phyloP scores from a whole-genome alignment of 2,797 vertebrate genomes.

The Setipinna tenuifilis region DNA sequence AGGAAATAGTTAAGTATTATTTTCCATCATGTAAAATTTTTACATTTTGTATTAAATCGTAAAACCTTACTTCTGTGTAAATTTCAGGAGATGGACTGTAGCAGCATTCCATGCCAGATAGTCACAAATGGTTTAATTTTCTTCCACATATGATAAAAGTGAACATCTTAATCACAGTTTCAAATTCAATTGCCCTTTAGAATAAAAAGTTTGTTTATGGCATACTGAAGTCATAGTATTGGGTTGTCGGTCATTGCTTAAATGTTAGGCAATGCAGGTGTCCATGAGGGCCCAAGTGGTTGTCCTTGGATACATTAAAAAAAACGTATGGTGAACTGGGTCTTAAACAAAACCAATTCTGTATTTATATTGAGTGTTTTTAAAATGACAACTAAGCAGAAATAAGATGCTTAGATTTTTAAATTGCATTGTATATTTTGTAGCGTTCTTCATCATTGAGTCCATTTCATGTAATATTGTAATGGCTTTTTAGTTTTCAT shows the following conservation, averaged over 20 bases:
- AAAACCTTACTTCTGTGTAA: constrained; percentile 22
- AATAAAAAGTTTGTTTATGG: background rate
- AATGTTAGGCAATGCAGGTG: background rate
- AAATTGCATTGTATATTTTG: constrained; percentile 28
- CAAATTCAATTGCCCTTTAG: background rate
- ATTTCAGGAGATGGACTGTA: background rate
- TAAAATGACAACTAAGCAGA: constrained; percentile 13
- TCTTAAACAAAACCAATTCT: constrained; percentile 12
- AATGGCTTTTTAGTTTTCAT: constrained; percentile 17
- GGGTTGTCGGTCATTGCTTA: background rate
- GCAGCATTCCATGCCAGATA: constrained; percentile 18
- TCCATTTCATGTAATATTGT: background rate
- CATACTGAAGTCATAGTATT: background rate
- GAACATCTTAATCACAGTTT: background rate
- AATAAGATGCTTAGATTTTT: constrained; percentile 13
- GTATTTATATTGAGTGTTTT: constrained; percentile 25
- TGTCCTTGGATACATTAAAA: background rate
- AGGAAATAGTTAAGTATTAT: constrained; percentile 40
- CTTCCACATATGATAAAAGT: constrained; percentile 10
- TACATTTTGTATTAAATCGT: constrained; percentile 7
- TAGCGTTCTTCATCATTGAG: constrained; percentile 1
- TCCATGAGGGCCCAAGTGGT: background rate
- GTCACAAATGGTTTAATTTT: background rate
- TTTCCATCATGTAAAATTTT: constrained; percentile 33
- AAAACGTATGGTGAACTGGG: background rate